Conservation (phyloP, 2,888 invertebrate species). For the Drepana falcataria region DNA sequence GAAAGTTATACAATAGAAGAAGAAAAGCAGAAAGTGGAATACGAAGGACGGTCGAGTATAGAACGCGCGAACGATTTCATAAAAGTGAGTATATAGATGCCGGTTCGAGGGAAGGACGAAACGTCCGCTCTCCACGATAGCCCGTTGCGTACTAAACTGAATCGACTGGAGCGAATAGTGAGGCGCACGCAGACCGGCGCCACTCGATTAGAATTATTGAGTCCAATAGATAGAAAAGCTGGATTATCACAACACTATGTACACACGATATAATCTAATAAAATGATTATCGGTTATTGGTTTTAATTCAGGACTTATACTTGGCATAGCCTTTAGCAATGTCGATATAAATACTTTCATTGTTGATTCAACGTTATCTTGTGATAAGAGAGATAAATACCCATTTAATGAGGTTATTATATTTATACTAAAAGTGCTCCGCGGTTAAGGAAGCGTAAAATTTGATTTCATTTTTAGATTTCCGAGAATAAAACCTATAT, state of each 20-base stretch:
- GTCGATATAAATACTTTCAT: too few relatives aligned
- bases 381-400: too few relatives aligned
- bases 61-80: constrained; percentile 51
- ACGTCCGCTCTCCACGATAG: constrained; percentile 42
- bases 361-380: too few relatives aligned
- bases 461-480: too few relatives aligned
- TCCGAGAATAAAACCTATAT: too few relatives aligned
- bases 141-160: constrained; percentile 62
- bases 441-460: too few relatives aligned
- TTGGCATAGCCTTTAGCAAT: constrained; percentile 18
- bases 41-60: constrained; percentile 49
- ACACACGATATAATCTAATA: background rate
- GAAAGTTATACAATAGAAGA: constrained; percentile 11
- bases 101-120: constrained; percentile 33
- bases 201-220: constrained; percentile 56
- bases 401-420: too few relatives aligned
- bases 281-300: constrained; percentile 1
- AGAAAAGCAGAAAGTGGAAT: constrained; percentile 26
- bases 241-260: constrained; percentile 15
- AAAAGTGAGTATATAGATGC: constrained; percentile 41
- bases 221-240: constrained; percentile 35
- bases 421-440: too few relatives aligned
- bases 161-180: constrained; percentile 55
- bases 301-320: background rate
- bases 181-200: constrained; percentile 55